Evolutionary conservation across 1,140 invertebrate species (phyloP).

Genomic region (Anastrepha obliqua): DNA sequence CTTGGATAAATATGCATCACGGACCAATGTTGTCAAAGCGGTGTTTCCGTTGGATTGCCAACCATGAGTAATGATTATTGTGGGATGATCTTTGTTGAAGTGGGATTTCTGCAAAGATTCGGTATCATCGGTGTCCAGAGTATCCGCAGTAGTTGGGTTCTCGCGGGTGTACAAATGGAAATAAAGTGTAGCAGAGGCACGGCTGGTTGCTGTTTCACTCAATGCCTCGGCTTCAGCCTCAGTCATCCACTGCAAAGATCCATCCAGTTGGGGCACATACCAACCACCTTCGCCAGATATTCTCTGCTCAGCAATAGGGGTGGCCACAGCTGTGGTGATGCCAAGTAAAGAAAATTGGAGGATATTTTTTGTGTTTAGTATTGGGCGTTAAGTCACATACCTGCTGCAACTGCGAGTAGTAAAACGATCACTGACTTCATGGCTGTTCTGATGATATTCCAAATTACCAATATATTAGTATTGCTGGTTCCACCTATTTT

Average conservation of each 20-base stretch:
- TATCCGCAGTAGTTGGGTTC: constrained; percentile 44
- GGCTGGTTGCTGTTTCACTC: neutral
- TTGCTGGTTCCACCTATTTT: neutral
- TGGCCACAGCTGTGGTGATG: constrained; percentile 2
- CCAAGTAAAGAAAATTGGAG: too few species aligned
- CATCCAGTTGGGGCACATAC: constrained; percentile 67
- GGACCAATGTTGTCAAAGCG: too few species aligned
- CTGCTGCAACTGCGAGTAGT: constrained; percentile 4
- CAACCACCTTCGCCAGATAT: constrained; percentile 60
- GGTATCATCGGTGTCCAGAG: neutral
- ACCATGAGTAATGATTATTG: too few species aligned
- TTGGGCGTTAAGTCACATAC: neutral
- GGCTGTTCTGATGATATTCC: neutral
- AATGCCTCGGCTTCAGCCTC: constrained; percentile 63
- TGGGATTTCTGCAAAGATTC: neutral
- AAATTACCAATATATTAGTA: neutral
- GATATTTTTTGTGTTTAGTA: neutral
- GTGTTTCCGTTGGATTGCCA: too few species aligned
- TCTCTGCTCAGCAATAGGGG: neutral
- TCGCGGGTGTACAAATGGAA: constrained; percentile 54
- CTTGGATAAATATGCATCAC: too few species aligned
- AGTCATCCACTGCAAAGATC: constrained; percentile 65
- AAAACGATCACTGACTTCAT: neutral
- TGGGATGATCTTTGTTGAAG: too few species aligned
- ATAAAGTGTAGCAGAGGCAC: neutral